Evolutionary conservation across 2,888 invertebrate genomes (phyloP).

Genomic region (Euproctis similis): DNA sequence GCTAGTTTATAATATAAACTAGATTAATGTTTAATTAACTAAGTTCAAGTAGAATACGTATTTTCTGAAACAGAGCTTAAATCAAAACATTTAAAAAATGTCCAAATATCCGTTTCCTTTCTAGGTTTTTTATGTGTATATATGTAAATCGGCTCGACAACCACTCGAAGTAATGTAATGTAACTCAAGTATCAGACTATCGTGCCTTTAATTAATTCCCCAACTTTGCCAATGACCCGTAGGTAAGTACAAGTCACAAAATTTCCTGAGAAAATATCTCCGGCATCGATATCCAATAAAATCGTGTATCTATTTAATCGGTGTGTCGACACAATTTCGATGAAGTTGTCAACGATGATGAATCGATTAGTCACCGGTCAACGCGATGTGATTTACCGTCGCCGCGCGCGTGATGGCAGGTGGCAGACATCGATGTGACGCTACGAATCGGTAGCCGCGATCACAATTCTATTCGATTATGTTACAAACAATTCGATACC

Average conservation of each 20-base stretch:
- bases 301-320: constrained; percentile 36
- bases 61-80: too few species aligned
- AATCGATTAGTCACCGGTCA: constrained; percentile 61
- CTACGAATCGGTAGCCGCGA: constrained; percentile 49
- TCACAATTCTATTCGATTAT: constrained; percentile 57
- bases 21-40: too few species aligned
- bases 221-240: constrained; percentile 5
- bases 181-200: too few species aligned
- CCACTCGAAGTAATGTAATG: too few species aligned
- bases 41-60: too few species aligned
- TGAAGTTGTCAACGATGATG: constrained; percentile 55
- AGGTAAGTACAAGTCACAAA: constrained; percentile 12
- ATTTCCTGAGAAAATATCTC: constrained; percentile 19
- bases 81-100: too few species aligned
- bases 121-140: too few species aligned
- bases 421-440: constrained; percentile 38
- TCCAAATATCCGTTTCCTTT: too few species aligned
- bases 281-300: constrained; percentile 22
- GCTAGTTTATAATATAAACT: too few species aligned
- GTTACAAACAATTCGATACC: constrained; percentile 54
- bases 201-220: constrained; percentile 3
- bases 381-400: constrained; percentile 58
- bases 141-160: too few species aligned
- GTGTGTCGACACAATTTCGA: constrained; percentile 53
- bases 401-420: constrained; percentile 52